Conservation (phyloP, 2,797 vertebrate genomes). For the Astyanax mexicanus region DNA sequence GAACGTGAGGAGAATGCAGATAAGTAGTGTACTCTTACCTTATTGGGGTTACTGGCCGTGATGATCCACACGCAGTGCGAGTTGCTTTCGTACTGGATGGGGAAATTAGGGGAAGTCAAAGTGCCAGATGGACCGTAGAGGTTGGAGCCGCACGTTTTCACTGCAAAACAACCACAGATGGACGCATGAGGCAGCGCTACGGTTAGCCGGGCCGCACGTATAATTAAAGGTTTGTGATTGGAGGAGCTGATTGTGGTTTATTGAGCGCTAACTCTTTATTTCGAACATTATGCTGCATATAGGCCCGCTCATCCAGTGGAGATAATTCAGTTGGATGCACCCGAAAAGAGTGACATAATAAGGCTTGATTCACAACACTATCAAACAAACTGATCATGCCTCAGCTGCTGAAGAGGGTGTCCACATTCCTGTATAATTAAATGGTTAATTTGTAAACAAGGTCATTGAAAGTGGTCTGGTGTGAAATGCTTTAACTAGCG, state of each 20-base stretch:
- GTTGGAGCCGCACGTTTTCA: constrained; percentile 95
- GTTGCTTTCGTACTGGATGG: constrained; percentile 97
- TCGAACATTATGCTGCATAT: neutral
- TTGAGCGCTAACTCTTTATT: neutral
- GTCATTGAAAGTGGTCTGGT: too few relatives aligned
- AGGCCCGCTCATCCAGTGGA: neutral
- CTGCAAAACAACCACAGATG: constrained; percentile 73
- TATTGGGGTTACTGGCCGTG: constrained; percentile 90
- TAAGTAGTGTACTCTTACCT: constrained; percentile 80
- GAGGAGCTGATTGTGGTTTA: neutral
- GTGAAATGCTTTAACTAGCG: too few relatives aligned
- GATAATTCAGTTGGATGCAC: neutral
- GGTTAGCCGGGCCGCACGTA: neutral
- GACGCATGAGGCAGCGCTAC: neutral
- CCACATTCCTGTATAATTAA: too few relatives aligned
- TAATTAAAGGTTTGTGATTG: neutral
- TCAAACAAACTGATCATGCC: neutral
- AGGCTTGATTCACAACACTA: neutral
- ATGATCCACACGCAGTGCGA: constrained; percentile 98
- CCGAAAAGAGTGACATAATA: neutral
- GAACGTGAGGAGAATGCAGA: neutral
- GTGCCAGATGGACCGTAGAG: constrained; percentile 93
- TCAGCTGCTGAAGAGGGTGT: too few relatives aligned
- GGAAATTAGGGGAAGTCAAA: constrained; percentile 96
- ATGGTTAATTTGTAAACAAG: too few relatives aligned